Evolutionary conservation across 2,113 vertebrate species (phyloP).

Genomic region (Pseudorasbora parva): DNA sequence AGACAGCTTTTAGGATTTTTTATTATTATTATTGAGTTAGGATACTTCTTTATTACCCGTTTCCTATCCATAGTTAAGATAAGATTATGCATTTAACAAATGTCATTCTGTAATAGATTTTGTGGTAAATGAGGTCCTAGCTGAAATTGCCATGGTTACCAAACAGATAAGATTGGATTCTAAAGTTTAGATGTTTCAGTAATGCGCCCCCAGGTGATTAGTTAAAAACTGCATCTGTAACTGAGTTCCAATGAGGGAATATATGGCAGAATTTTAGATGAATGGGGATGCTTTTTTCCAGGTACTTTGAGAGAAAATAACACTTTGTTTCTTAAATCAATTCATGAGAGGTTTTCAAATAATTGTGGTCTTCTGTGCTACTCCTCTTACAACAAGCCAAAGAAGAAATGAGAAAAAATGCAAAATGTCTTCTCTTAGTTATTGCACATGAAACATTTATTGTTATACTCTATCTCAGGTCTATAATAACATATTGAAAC

Average conservation of each 20-base stretch:
- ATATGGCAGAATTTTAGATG: neutral
- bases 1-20: too few species aligned
- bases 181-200: too few species aligned
- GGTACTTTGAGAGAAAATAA: neutral
- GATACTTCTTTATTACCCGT: too few species aligned
- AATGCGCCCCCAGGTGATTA: neutral
- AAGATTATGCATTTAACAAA: too few species aligned
- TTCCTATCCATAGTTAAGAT: too few species aligned
- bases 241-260: neutral
- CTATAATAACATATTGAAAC: conserved; percentile 1
- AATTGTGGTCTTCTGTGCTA: neutral
- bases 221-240: neutral
- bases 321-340: too few species aligned
- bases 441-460: neutral
- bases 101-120: too few species aligned
- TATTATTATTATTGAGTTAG: too few species aligned
- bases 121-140: too few species aligned
- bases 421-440: neutral
- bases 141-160: too few species aligned
- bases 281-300: neutral
- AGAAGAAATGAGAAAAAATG: neutral
- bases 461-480: neutral
- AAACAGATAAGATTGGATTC: too few species aligned
- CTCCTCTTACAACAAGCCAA: neutral
- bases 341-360: too few species aligned